These are phyloP conservation scores for Manduca sexta DNA, from an alignment of 1,140 invertebrate species.

Conservation along the genomic window DNA sequence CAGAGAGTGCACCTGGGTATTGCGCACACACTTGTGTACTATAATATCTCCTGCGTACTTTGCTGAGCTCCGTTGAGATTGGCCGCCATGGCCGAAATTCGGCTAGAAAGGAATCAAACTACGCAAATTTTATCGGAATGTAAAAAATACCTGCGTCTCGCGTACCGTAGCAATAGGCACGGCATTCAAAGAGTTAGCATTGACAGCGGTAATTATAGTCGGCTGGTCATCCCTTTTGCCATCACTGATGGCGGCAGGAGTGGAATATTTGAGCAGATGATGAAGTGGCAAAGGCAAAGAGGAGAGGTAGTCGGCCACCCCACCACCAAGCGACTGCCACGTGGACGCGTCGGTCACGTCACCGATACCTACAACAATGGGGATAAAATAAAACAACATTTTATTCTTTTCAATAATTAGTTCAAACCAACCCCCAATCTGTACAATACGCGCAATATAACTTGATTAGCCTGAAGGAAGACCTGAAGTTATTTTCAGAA, in stretches of 20 bases:
- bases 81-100: too few species aligned
- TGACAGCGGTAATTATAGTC: constrained; percentile 44
- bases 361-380: constrained; percentile 33
- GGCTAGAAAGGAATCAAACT: too few species aligned
- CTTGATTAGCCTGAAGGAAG: too few species aligned
- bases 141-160: not conserved
- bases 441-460: too few species aligned
- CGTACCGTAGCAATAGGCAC: constrained; percentile 42
- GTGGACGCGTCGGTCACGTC: constrained; percentile 58
- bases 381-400: not conserved
- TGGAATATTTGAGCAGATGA: constrained; percentile 88
- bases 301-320: constrained; percentile 87
- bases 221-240: constrained; percentile 52
- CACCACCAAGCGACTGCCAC: constrained; percentile 86
- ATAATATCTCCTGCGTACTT: too few species aligned
- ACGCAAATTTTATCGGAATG: too few species aligned
- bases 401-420: too few species aligned
- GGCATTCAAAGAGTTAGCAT: constrained; percentile 32
- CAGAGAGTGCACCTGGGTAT: too few species aligned
- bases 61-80: too few species aligned
- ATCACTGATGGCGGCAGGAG: constrained; percentile 18
- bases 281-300: constrained; percentile 86
- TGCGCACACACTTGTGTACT: too few species aligned
- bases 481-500: too few species aligned
- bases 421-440: too few species aligned